A percentile compares a stretch with the other conserved stretches of the same genome.
Conservation (phyloP, 2,113 vertebrate genomes). For the Otocyon megalotis region DNA sequence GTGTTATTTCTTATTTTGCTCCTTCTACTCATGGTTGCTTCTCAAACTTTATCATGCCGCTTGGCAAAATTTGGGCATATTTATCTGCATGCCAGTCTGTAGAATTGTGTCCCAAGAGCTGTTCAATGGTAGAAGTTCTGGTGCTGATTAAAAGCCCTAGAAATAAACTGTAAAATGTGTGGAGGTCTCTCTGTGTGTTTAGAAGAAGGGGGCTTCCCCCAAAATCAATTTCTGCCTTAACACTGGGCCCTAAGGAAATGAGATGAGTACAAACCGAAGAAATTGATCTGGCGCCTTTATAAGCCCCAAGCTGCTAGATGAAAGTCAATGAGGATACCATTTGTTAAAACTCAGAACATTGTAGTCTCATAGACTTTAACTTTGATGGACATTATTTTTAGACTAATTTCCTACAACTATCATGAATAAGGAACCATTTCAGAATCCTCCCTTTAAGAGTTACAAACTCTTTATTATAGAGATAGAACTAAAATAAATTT, state of each 20-base stretch:
- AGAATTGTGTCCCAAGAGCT: neutral
- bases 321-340: neutral
- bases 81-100: neutral
- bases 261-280: neutral
- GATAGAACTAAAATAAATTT: slow-evolving; percentile 28
- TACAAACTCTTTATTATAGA: neutral
- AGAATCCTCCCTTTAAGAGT: neutral
- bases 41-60: neutral
- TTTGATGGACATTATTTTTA: slow-evolving; percentile 1
- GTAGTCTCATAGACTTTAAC: neutral
- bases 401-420: slow-evolving; percentile 3
- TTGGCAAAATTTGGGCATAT: neutral
- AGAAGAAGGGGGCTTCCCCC: neutral
- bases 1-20: neutral
- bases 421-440: slow-evolving; percentile 12
- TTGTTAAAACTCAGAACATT: neutral
- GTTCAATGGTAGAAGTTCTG: neutral
- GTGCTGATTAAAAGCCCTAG: slow-evolving; percentile 49
- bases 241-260: neutral
- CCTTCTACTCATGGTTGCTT: neutral
- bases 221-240: slow-evolving; percentile 7
- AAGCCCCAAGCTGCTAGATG: neutral
- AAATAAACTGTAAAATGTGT: slow-evolving; percentile 43
- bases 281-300: neutral
- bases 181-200: neutral